Evolutionary conservation across 2,888 invertebrate genomes (phyloP).

Genomic region (Leuctra nigra): DNA sequence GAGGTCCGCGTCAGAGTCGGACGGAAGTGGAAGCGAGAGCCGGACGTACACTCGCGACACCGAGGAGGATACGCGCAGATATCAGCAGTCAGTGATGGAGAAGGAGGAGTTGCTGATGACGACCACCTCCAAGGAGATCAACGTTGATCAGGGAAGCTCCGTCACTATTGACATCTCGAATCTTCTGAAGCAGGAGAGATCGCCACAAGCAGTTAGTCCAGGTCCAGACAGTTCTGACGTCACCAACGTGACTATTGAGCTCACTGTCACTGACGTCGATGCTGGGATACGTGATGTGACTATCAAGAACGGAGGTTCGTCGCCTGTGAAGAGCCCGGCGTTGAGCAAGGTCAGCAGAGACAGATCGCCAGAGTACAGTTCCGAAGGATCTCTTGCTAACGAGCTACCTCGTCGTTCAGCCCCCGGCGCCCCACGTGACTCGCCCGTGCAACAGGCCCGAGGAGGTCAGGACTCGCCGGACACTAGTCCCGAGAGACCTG

Average conservation of each 20-base stretch:
- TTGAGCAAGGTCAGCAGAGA: slow-evolving; percentile 27
- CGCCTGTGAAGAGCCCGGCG: slow-evolving; percentile 1
- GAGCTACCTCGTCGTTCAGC: slow-evolving; percentile 30
- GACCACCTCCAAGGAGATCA: neutral
- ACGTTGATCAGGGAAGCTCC: neutral
- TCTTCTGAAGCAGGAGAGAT: neutral
- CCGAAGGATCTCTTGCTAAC: slow-evolving; percentile 35
- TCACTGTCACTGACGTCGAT: neutral
- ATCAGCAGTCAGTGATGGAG: neutral
- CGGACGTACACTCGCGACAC: neutral
- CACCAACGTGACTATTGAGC: neutral
- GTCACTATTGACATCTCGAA: neutral
- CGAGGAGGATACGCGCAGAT: neutral
- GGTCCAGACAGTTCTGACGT: neutral
- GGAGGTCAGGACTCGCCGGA: slow-evolving; percentile 22
- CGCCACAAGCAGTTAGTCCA: neutral
- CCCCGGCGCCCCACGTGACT: neutral
- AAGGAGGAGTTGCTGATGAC: slow-evolving; percentile 1
- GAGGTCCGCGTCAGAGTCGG: slow-evolving; percentile 22
- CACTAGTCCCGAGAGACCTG: slow-evolving; percentile 33
- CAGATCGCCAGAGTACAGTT: slow-evolving; percentile 35
- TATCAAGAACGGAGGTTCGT: neutral
- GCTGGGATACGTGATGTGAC: neutral
- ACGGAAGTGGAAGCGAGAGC: slow-evolving; percentile 16
- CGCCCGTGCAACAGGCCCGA: slow-evolving; percentile 3